phyloP scores from a whole-genome alignment of 2,113 vertebrate genomes.

The Pungitius pungitius region DNA sequence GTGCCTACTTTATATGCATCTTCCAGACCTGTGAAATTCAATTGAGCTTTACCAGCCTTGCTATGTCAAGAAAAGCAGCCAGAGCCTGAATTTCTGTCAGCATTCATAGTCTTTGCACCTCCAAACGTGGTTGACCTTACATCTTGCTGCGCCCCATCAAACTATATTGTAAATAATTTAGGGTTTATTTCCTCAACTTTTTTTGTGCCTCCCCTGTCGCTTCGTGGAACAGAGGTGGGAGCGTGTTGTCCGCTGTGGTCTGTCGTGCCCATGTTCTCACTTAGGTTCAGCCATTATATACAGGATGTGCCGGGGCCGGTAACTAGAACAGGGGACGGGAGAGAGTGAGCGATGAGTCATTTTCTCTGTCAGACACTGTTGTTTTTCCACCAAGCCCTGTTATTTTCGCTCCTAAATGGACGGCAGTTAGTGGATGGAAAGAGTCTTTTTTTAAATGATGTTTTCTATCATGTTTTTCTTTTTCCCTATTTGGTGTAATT shows the following conservation, averaged over 20 bases:
- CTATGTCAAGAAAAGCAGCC: background rate
- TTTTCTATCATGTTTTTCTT: constrained; percentile 42
- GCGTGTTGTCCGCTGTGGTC: constrained; percentile 15
- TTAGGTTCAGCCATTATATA: constrained; percentile 54
- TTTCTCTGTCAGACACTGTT: constrained; percentile 75
- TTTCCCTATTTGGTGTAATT: constrained; percentile 70
- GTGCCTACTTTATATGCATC: background rate
- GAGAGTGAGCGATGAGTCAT: constrained; percentile 75
- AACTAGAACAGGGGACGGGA: constrained; percentile 55
- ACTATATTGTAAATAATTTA: background rate
- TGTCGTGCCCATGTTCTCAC: constrained; percentile 38
- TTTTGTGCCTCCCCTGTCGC: background rate
- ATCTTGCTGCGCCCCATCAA: background rate
- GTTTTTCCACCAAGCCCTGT: constrained; percentile 77
- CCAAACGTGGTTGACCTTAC: background rate
- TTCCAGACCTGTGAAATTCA: background rate
- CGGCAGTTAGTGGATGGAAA: constrained; percentile 79
- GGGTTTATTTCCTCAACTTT: constrained; percentile 16
- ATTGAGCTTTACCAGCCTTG: background rate
- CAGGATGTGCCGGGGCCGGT: constrained; percentile 65
- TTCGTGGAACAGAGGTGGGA: constrained; percentile 51
- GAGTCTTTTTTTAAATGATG: constrained; percentile 40
- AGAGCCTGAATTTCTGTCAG: background rate
- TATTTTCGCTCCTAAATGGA: constrained; percentile 76
- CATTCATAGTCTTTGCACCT: background rate